Percentiles rank a stretch among this genome's conserved stretches.
Evolutionary conservation across 2,113 vertebrate species (phyloP).

Genomic region (Morone chrysops): DNA sequence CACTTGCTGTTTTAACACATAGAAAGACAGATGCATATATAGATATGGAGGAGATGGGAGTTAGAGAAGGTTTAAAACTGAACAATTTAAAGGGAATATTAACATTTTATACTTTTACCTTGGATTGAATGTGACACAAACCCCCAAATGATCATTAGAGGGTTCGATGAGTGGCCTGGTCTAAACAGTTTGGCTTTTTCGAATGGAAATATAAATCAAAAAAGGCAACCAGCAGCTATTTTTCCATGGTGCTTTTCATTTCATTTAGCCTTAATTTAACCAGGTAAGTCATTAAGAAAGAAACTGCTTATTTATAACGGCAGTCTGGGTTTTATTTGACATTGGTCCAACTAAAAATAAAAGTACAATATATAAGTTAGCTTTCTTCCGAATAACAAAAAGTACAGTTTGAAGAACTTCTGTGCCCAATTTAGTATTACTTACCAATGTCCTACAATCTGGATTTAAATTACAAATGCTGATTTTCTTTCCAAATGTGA

Average conservation of each 20-base stretch:
- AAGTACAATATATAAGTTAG: no score
- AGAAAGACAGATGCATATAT: not conserved
- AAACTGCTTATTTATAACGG: no score
- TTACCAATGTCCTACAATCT: not conserved
- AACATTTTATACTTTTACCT: not conserved
- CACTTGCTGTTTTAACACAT: not conserved
- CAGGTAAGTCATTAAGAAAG: no score
- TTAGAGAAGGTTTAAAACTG: not conserved
- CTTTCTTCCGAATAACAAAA: not conserved
- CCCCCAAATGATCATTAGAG: not conserved
- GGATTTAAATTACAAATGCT: not conserved
- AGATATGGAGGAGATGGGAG: not conserved
- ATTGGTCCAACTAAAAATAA: no score
- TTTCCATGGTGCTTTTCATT: no score
- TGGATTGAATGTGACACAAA: not conserved
- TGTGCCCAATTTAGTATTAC: not conserved
- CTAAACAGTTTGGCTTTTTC: no score
- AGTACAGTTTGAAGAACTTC: not conserved
- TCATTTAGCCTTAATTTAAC: no score
- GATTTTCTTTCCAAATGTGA: no score
- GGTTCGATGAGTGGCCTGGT: not conserved
- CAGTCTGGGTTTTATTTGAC: no score
- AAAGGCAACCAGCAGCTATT: no score
- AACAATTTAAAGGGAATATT: not conserved
- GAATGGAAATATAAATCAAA: no score